phyloP scores from a whole-genome alignment of 2,113 vertebrate genomes.

The Mixornis gularis region DNA sequence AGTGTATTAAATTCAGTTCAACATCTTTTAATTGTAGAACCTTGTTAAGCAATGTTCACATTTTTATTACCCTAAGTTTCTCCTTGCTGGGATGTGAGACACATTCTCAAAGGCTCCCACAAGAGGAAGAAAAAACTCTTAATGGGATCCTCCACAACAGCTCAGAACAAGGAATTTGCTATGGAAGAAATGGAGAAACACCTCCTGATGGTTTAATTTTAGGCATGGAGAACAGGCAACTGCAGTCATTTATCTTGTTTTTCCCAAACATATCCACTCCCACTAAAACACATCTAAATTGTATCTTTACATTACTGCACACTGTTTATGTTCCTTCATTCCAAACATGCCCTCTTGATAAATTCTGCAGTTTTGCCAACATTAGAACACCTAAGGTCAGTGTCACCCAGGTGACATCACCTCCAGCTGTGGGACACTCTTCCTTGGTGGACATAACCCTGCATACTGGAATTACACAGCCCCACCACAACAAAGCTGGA shows the following conservation, averaged over 20 bases:
- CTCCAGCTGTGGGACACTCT: fast-evolving
- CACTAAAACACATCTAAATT: not conserved
- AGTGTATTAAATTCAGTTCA: not conserved
- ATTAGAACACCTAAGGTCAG: not conserved
- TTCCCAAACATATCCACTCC: not conserved
- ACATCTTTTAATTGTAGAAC: not conserved
- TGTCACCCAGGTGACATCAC: not conserved
- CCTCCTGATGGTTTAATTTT: not conserved
- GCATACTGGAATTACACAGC: fast-evolving
- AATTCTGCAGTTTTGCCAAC: not conserved
- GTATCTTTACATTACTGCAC: not conserved
- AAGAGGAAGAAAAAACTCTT: not conserved
- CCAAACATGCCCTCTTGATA: not conserved
- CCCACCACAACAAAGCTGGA: not conserved
- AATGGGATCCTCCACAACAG: not conserved
- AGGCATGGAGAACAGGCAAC: not conserved
- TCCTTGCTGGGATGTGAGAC: not conserved
- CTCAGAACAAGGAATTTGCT: not conserved
- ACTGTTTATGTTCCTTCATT: not conserved
- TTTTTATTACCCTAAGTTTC: not conserved
- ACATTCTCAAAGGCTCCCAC: not conserved
- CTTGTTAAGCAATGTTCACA: not conserved
- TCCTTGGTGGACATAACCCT: not conserved
- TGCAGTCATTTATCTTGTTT: not conserved
- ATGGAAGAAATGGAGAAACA: not conserved